These are phyloP conservation scores for Chloebia gouldiae DNA, from an alignment of 2,113 vertebrate genomes.

Conservation along the genomic window DNA sequence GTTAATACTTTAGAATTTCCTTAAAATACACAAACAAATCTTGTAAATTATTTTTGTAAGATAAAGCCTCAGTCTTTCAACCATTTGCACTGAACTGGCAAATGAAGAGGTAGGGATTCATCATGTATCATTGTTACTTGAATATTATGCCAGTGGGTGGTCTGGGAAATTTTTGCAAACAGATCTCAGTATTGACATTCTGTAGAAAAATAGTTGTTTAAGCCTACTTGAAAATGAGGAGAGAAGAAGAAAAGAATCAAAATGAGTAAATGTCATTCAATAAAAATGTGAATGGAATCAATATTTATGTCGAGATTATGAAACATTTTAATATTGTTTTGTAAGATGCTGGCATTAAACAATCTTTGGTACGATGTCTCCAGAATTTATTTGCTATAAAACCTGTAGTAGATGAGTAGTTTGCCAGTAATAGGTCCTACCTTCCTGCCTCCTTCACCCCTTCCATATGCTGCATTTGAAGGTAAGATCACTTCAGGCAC, in stretches of 20 bases:
- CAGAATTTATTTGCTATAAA: constrained; percentile 7
- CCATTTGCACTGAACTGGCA: neutral
- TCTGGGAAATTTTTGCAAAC: neutral
- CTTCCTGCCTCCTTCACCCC: neutral
- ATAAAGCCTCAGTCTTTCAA: neutral
- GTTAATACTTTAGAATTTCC: neutral
- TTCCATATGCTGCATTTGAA: neutral
- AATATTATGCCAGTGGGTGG: neutral
- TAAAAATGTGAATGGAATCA: neutral
- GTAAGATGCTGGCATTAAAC: constrained; percentile 44
- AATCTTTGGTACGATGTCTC: constrained; percentile 1
- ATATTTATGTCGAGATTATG: neutral
- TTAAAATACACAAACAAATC: neutral
- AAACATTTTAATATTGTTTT: constrained; percentile 13
- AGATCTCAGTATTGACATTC: neutral
- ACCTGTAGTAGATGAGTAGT: neutral
- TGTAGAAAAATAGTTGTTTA: neutral
- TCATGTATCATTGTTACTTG: neutral
- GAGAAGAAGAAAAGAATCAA: neutral
- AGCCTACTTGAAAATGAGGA: neutral
- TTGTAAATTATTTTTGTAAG: neutral
- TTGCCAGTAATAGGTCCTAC: neutral
- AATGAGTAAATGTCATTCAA: neutral
- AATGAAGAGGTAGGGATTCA: neutral
- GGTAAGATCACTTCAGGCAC: neutral